A percentile compares a stretch with the other conserved stretches of the same genome.
Evolutionary conservation across 2,888 invertebrate genomes (phyloP).

Genomic region (Zygothrica quintamaculata): DNA sequence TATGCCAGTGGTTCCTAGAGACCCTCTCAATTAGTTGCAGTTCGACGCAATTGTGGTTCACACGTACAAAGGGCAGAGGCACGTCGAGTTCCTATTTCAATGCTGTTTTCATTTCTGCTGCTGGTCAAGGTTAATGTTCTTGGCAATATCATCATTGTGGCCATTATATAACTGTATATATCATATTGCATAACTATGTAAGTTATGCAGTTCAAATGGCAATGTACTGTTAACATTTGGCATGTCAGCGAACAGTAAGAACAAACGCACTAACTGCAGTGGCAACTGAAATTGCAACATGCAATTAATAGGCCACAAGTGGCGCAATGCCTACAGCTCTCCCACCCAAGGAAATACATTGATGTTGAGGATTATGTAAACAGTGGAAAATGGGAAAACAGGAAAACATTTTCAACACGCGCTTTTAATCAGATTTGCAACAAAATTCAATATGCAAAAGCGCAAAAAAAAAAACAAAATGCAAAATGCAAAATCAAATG

Average conservation of each 20-base stretch:
- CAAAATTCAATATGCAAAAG: too few relatives aligned
- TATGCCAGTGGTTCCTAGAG: too few relatives aligned
- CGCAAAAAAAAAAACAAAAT: slow-evolving; percentile 17
- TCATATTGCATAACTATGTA: not conserved
- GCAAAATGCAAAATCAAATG: slow-evolving; percentile 66
- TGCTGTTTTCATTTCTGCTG: not conserved
- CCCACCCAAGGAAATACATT: slow-evolving; percentile 12
- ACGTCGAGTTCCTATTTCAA: slow-evolving; percentile 23
- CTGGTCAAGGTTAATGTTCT: slow-evolving; percentile 66
- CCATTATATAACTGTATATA: slow-evolving; percentile 25
- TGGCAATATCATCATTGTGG: slow-evolving; percentile 23
- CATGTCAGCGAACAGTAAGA: slow-evolving; percentile 44
- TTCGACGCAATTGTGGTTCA: slow-evolving; percentile 68
- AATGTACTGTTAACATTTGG: slow-evolving; percentile 44
- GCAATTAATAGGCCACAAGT: slow-evolving; percentile 71
- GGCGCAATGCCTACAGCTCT: slow-evolving; percentile 39
- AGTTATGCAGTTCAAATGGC: slow-evolving; percentile 51
- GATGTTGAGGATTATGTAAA: slow-evolving; percentile 52
- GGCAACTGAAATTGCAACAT: slow-evolving; percentile 44
- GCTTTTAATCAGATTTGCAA: slow-evolving; percentile 71
- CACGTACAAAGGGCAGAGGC: slow-evolving; percentile 60
- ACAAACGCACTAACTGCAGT: slow-evolving; percentile 20
- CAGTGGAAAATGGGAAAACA: slow-evolving; percentile 57
- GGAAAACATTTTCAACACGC: slow-evolving; percentile 75
- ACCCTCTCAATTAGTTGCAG: slow-evolving; percentile 56